Base-by-base conservation (phyloP, 1,140 invertebrate genomes). In the Lerema accius region DNA sequence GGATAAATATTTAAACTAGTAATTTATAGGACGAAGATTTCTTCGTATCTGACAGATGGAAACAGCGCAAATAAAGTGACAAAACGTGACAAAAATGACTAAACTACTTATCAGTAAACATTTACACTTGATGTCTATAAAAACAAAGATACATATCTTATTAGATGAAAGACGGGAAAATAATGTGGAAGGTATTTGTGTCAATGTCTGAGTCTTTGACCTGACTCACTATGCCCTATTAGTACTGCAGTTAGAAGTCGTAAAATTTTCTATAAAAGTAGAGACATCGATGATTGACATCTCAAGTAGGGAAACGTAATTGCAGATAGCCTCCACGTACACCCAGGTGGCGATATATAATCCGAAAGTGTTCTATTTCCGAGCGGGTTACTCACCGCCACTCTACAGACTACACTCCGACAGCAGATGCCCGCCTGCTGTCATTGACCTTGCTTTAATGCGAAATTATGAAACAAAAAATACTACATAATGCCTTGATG, bases 301-400 rank as follows among this genome's bases (percentile, higher is more conserved):
- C 53, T 58, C 53, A 58, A 58, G 53, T 56, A 16, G 53, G 45
- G 53, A 58, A 58, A 58, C 42, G 53, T 58, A 58, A 58, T 58
- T 58, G 63, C 32, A 51, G 23, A 45, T 58, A 55, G 53, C 35
- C 45, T 50, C 63, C 67, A 63, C 65, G 55, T 72, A 64, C 56
- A 53, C 48, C 67, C 75, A 82, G 73, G 75, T 80, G 79, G 69
- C 55, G 66, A 50, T 68, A 76, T 56, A 71, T 63, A 71, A 71
- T 76, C 64, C 63, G 82, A 85, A 84, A 86, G 84, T 86, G 82
- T 81, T 89, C 84, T 86, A 87, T 84, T 86, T 89, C 63, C 17
- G 69, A 16, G 23, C 68, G 61, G 63, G 79, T 88, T 88, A 85
- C 84, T 86, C 86, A 89, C 74, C 73, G 67, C 55, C 65, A 73